Base-by-base conservation (phyloP, 2,797 vertebrate species). In the Pipistrellus pipistrellus region DNA sequence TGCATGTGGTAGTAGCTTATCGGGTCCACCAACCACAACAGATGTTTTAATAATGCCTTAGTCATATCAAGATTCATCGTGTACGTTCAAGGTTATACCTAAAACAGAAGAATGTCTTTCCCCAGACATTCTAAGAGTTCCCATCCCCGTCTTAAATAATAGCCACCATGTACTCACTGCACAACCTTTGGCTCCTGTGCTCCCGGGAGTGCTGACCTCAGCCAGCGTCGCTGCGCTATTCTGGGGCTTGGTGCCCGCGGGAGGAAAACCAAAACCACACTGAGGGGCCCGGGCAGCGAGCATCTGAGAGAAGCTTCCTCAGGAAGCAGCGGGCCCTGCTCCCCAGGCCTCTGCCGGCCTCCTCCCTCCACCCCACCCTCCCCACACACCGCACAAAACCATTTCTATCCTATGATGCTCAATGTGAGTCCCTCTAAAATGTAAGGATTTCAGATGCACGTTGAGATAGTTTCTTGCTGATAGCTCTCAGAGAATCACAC, bases 191-290 rank as follows among this genome's bases (percentile, higher is more conserved):
- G 93, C 90, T 92, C 83, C 88, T 96, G 6, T 18, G 88, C 97
- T 97, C 96, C 96, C 27, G 53, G 95, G 85, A 94, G 97, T 94
- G 96, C 97, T 95, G 96, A 96, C 95, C 86, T 94, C 84, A 27
- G 97, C 98, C 95, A 97, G 98, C 94, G 93, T 87, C 95, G 97
- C 96, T 81, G 77, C 92, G 94, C 98, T 98, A 97, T 97, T 97
- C 97, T 97, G 94, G 94, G 97, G 93, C 96, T 89, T 89, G 97
- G 96, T 90, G 94, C 97, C 97, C 97, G 92, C 95, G 88, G 97
- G 97, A 98, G 97, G 98, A 98, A 98, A 98, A 98, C 98, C 98
- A 98, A 98, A 98, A 98, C 98, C 98, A 98, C 98, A 98, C 97
- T 96, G 90, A 97, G 89, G 12, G 91, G 97, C 97, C 5, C 5